A percentile compares a stretch with the other conserved stretches of the same genome.
phyloP scores from a whole-genome alignment of 2,888 invertebrate species.

The Abrostola triplasia region DNA sequence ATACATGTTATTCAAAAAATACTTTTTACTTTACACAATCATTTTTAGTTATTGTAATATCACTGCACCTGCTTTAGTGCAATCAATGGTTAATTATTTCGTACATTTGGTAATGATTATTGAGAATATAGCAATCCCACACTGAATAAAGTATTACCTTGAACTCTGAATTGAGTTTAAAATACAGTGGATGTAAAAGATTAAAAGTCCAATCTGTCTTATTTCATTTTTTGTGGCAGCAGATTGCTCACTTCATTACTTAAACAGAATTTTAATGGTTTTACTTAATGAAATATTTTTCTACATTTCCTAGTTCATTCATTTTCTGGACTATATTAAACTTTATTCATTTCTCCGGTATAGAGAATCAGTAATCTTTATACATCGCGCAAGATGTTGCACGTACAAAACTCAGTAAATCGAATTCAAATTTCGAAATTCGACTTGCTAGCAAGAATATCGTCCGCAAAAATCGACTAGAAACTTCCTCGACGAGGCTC shows the following conservation, averaged over 20 bases:
- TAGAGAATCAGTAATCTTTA: not conserved
- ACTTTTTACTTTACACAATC: too few species aligned
- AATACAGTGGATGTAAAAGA: conserved; percentile 24
- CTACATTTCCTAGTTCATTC: not conserved
- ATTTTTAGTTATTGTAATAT: conserved; percentile 22
- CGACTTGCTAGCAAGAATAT: conserved; percentile 34
- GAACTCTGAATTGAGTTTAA: not conserved
- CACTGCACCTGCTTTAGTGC: conserved; percentile 40
- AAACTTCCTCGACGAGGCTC: conserved; percentile 31
- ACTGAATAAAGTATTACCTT: conserved; percentile 26
- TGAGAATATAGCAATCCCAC: conserved; percentile 41
- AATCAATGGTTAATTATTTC: conserved; percentile 36
- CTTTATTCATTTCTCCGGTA: not conserved
- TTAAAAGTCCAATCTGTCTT: conserved; percentile 11
- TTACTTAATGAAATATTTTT: not conserved
- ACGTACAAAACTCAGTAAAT: conserved; percentile 3
- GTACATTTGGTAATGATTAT: conserved; percentile 38
- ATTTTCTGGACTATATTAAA: not conserved
- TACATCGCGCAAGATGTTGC: not conserved
- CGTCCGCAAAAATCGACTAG: conserved; percentile 37
- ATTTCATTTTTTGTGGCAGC: not conserved
- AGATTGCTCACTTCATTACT: conserved; percentile 1
- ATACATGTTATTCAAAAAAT: too few species aligned
- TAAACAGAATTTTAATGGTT: not conserved
- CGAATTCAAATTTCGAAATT: conserved; percentile 8